Conservation (phyloP, 2,113 vertebrate species). For the Ailurus styani region DNA sequence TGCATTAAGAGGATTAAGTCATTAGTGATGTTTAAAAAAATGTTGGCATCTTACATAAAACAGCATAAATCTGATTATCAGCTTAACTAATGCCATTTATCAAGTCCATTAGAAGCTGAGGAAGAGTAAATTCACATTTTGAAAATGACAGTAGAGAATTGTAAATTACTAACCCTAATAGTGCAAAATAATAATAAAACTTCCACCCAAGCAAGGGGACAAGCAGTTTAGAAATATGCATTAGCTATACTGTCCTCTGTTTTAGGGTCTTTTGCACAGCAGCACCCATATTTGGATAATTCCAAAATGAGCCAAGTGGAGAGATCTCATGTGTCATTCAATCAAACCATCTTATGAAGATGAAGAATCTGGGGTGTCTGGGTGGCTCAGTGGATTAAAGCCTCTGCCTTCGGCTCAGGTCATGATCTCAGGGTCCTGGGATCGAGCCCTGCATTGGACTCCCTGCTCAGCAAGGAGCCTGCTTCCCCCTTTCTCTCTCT, state of each 20-base stretch:
- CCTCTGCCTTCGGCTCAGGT: too few species aligned
- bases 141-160: not conserved
- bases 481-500: too few species aligned
- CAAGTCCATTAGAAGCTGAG: not conserved
- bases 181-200: not conserved
- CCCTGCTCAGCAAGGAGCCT: too few species aligned
- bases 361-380: not conserved
- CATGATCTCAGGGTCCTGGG: too few species aligned
- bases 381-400: too few species aligned
- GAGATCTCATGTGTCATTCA: not conserved
- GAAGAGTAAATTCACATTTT: not conserved
- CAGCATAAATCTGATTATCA: not conserved
- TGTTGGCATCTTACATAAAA: not conserved
- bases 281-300: not conserved
- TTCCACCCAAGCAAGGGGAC: not conserved
- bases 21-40: not conserved
- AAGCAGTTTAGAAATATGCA: not conserved
- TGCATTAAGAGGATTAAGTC: not conserved
- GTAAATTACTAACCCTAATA: not conserved
- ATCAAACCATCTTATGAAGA: not conserved
- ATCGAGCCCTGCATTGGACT: too few species aligned
- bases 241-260: not conserved
- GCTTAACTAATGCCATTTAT: not conserved
- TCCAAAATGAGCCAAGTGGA: not conserved
- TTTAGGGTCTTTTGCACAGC: rapidly evolving